These are phyloP conservation scores for Cathartes aura DNA, from an alignment of 2,113 vertebrate species.

Conservation along the genomic window DNA sequence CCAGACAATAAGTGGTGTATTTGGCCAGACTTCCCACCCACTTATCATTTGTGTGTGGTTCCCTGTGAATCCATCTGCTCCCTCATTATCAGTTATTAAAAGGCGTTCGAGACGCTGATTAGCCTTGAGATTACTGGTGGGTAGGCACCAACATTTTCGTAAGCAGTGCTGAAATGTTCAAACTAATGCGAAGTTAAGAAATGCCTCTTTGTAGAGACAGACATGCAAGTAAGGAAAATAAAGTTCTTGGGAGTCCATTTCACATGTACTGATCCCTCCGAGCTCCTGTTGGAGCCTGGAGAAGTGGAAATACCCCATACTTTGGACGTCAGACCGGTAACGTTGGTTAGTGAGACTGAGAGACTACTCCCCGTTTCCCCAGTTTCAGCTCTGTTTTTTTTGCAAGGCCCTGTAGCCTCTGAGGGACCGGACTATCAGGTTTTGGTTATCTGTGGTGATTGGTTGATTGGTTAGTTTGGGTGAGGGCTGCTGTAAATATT, in stretches of 20 bases:
- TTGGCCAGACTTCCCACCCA: background rate
- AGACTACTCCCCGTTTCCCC: background rate
- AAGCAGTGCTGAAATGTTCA: background rate
- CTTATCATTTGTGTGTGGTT: background rate
- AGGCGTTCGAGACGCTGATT: background rate
- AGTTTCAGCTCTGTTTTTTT: background rate
- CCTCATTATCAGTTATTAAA: constrained; percentile 36
- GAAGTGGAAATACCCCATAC: background rate
- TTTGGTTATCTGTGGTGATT: background rate
- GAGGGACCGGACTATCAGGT: background rate
- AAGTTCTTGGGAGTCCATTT: background rate
- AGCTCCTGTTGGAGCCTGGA: background rate
- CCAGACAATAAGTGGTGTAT: background rate
- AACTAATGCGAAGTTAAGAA: background rate
- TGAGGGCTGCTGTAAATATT: background rate
- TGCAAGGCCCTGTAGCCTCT: background rate
- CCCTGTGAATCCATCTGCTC: constrained; percentile 18
- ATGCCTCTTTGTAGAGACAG: background rate
- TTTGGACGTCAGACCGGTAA: background rate
- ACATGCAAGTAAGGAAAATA: background rate
- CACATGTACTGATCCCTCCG: accelerated
- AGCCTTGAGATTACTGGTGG: background rate
- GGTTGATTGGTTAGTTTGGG: background rate
- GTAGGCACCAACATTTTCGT: background rate
- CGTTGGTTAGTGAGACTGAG: background rate